phyloP scores from a whole-genome alignment of 2,113 vertebrate genomes.

The Percina caprodes region DNA sequence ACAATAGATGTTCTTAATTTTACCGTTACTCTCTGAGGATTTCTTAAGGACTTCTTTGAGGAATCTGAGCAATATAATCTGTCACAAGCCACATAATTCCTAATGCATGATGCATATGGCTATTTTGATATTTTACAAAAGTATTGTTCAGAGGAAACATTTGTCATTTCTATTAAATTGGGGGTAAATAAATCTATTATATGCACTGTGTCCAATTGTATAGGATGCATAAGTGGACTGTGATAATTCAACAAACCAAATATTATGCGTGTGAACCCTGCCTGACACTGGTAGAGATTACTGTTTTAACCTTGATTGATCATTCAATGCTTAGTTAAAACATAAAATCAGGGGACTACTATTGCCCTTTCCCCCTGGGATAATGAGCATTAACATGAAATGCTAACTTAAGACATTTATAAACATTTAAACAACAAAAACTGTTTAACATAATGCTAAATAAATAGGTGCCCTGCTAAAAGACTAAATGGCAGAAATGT shows the following conservation, averaged over 20 bases:
- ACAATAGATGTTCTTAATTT: slow-evolving; percentile 41
- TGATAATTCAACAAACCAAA: slow-evolving; percentile 25
- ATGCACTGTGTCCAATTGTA: background rate
- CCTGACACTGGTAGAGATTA: slow-evolving; percentile 28
- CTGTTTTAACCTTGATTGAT: slow-evolving; percentile 25
- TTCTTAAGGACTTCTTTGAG: background rate
- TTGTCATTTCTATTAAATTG: slow-evolving; percentile 8
- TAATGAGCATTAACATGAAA: background rate
- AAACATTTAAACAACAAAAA: background rate
- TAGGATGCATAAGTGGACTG: slow-evolving; percentile 10
- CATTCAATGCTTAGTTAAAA: slow-evolving; percentile 22
- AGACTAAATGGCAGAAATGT: slow-evolving; percentile 3
- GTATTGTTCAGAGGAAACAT: background rate
- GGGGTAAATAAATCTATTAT: background rate
- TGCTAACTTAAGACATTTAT: background rate
- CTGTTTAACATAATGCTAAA: background rate
- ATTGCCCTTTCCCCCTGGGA: background rate
- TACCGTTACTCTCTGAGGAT: slow-evolving; percentile 41
- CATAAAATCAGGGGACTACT: background rate
- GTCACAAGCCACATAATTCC: background rate
- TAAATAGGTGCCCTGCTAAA: background rate
- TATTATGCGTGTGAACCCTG: slow-evolving; percentile 8
- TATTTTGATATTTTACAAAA: background rate
- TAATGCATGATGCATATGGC: slow-evolving; percentile 9
- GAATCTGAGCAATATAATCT: background rate